These are phyloP conservation scores for Halyomorpha halys DNA, from an alignment of 1,140 invertebrate species.

Conservation along the genomic window DNA sequence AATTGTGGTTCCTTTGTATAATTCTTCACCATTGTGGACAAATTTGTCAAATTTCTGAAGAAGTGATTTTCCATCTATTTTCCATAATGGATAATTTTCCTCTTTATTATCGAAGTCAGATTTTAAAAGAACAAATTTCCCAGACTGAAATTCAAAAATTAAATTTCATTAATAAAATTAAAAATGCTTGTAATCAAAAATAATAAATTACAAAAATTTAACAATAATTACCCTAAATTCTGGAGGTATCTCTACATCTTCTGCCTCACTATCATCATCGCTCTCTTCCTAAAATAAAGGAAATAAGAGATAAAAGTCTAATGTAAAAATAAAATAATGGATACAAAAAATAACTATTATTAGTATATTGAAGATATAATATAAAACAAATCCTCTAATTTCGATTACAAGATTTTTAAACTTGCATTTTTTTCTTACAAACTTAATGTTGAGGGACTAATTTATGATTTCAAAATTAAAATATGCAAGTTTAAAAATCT, in stretches of 20 bases:
- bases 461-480: no score
- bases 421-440: no score
- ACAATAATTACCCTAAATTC: slow-evolving; percentile 20
- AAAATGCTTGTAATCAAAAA: no score
- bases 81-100: slow-evolving; percentile 56
- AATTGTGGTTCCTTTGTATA: slow-evolving; percentile 65
- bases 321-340: no score
- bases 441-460: no score
- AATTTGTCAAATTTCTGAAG: slow-evolving; percentile 65
- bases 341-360: no score
- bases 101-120: slow-evolving; percentile 46
- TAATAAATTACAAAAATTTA: no score
- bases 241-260: slow-evolving; percentile 18
- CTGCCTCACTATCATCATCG: slow-evolving; percentile 20
- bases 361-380: no score
- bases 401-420: no score
- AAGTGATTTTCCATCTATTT: slow-evolving; percentile 67
- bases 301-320: no score
- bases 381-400: no score
- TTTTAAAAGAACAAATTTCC: slow-evolving; percentile 57
- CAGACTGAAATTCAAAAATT: slow-evolving; percentile 43
- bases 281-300: slow-evolving; percentile 18
- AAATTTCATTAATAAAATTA: not conserved
- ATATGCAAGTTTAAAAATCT: no score
- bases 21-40: slow-evolving; percentile 46